phyloP scores from a whole-genome alignment of 2,797 vertebrate genomes.

The Philypnodon macrostomus region DNA sequence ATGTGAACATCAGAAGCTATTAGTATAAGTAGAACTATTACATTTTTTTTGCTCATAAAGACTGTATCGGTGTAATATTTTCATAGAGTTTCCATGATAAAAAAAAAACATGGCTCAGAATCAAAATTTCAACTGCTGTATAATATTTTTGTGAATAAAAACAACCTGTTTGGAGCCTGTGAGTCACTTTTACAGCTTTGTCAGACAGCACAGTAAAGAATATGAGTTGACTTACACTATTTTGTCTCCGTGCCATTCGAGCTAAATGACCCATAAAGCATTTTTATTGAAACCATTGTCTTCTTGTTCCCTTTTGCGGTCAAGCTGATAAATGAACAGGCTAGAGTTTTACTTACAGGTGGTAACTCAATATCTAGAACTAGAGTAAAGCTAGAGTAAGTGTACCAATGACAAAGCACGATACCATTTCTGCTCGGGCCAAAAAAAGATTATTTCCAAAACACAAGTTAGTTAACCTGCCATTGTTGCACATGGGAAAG shows the following conservation, averaged over 20 bases:
- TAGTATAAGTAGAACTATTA: too few relatives aligned
- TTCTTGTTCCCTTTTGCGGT: conserved; percentile 3
- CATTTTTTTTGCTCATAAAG: too few relatives aligned
- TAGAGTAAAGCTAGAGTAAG: conserved; percentile 14
- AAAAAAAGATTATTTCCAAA: conserved; percentile 29
- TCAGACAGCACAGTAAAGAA: not conserved
- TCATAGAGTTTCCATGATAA: too few relatives aligned
- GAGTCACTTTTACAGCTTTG: not conserved
- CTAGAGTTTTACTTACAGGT: conserved; percentile 1
- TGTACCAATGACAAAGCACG: conserved; percentile 16
- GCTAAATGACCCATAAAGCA: conserved; percentile 13
- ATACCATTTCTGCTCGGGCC: conserved; percentile 9
- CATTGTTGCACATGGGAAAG: conserved; percentile 52
- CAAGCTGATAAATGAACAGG: not conserved
- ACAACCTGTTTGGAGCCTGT: too few relatives aligned
- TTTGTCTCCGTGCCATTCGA: conserved; percentile 1
- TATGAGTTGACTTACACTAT: conserved; percentile 5
- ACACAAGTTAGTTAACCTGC: conserved; percentile 29
- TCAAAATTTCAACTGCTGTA: too few relatives aligned
- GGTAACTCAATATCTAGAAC: conserved; percentile 5
- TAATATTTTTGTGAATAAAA: too few relatives aligned
- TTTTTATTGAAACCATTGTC: conserved; percentile 11
- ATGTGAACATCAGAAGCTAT: too few relatives aligned
- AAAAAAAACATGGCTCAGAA: too few relatives aligned
- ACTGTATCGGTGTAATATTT: too few relatives aligned